Evolutionary conservation across 1,140 invertebrate species (phyloP), one percentile per base, ranked within the genome.

Genomic region (Octopus bimaculoides): DNA sequence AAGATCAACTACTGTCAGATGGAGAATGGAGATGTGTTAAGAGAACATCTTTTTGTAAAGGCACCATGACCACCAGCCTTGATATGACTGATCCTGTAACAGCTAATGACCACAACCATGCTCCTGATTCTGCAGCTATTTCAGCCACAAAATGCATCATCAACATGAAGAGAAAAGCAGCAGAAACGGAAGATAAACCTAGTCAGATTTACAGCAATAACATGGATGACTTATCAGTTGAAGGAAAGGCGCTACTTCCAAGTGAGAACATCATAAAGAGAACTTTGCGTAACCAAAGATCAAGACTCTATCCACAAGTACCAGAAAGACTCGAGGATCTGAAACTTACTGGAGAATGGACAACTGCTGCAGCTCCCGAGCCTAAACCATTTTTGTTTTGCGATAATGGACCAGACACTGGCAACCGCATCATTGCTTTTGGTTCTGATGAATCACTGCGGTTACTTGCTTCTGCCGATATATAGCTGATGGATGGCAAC

Each of bases 341-440:
- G 3, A 8, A 17, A 17, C 10, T 80, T 5, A 17, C n/a, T 53
- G 53, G 56, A n/a, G 56, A 41, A 41, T 41, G 26, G 26, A 41
- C 26, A 14, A 80, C 79, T 41, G 78, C 76, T n/a, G 75, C 54
- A 54, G 79, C 10, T n/a, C 52, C 54, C 41, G 79, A 80, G n/a
- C 26, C 20, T 41, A n/a, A 56, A 26, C 79, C 75, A 17, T 5
- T 78, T 55, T 41, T 80, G 52, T 52, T 80, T 52, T 73, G 69
- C 54, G 76, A 80, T 20, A 78, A 73, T 66, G 77, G 61, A 55
- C 54, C 55, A 41, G 77, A 80, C 55, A 55, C 79, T 66, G 12
- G 5, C 9, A 54, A 75, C 6, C 12, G 75, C 9, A 61, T 80
- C 53, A 9, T 78, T 8, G 52, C 75, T 2, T 78, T 80, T 69